These are phyloP conservation scores for Callyntrura guangdongensis DNA, from an alignment of 2,888 invertebrate species.

Conservation along the genomic window DNA sequence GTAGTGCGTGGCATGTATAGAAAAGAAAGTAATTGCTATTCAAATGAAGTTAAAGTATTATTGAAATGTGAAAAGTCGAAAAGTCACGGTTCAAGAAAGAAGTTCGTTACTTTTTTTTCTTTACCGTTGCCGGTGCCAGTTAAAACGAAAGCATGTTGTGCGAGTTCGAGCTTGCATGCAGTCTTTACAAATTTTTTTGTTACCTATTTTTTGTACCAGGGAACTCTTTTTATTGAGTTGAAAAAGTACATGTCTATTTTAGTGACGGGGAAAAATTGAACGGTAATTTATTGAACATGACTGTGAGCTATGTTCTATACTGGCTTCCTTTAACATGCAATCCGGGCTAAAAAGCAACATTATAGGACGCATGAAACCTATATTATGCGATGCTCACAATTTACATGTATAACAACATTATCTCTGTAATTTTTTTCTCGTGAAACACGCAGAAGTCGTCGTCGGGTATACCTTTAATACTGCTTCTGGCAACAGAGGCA, in stretches of 20 bases:
- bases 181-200: not conserved
- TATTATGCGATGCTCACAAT: not conserved
- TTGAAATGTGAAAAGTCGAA: conserved; percentile 70
- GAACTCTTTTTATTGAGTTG: not conserved
- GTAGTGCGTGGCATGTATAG: not conserved
- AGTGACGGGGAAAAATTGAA: conserved; percentile 26
- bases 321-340: not conserved
- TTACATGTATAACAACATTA: conserved; percentile 4
- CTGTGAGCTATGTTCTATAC: not conserved
- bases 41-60: conserved; percentile 54
- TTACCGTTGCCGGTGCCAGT: not conserved
- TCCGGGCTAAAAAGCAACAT: conserved; percentile 17
- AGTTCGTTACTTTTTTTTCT: not conserved
- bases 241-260: conserved; percentile 16
- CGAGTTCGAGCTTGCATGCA: not conserved
- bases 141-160: not conserved
- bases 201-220: conserved; percentile 13
- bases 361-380: not conserved
- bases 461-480: conserved; percentile 70
- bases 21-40: conserved; percentile 67
- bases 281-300: conserved; percentile 46
- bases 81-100: conserved; percentile 52
- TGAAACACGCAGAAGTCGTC: not conserved
- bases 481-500: conserved; percentile 76
- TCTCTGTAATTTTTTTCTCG: not conserved